Base-by-base conservation (phyloP, 37 sponge, comb jelly and placozoan species). In the Diacarnus erythraeanus region DNA sequence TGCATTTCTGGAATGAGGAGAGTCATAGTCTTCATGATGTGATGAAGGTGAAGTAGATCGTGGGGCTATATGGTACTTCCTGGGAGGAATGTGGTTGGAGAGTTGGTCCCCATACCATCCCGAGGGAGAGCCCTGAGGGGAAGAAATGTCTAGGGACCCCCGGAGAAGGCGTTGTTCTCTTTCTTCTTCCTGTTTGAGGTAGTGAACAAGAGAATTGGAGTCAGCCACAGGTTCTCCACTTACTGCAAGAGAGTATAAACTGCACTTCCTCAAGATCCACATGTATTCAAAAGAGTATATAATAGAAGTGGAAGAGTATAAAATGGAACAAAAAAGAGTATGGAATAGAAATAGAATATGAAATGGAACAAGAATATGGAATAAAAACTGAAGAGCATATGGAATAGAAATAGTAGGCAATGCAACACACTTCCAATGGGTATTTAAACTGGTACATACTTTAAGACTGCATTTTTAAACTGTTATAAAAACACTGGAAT, bases 131-230 rank as follows among this genome's bases (percentile, higher is more conserved):
- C 57, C 44, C 41, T 64, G 44, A 27, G 65, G 29, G 38, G 65
- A 58, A 54, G 68, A 29, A 0, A 65, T 18, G 36, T 82, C 58
- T 25, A 71, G 59, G 3, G 67, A 63, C 51, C 74, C 75, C 38
- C 83, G 36, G 1, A 43, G 27, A 1, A 75, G 25, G 71, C 72
- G 36, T 71, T 80, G 79, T 70, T 89, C 84, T 42, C 41, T 74
- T 34, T 88, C 89, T 22, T 75, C 84, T 64, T 89, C 89, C 27
- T 40, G 22, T 44, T 59, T 67, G 69, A 83, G 75, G 61, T 84
- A 89, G 37, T 34, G 18, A 29, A 68, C 78, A 69, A 89, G 59
- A 12, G 84, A 69, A 12, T 43, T 57, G 44, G 39, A 38, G 70
- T 75, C 79, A 30, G 61, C 38, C 57, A 89, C 72, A 9, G 42